phyloP scores from a whole-genome alignment of 2,797 vertebrate genomes.

The Anguilla megastoma region DNA sequence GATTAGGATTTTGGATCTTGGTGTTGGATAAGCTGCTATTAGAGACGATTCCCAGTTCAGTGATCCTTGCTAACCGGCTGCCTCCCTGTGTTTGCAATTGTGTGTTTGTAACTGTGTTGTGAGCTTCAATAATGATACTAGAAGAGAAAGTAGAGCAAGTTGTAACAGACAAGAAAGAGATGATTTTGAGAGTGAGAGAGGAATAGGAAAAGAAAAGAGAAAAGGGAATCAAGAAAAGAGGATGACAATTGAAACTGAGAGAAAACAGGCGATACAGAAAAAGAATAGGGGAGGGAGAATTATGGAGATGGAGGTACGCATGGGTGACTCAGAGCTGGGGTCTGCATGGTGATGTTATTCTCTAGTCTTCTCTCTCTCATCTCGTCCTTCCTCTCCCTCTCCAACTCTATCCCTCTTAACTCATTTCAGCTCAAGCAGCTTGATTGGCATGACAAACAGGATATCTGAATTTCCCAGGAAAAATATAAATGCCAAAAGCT shows the following conservation, averaged over 20 bases:
- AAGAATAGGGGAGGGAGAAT: not conserved
- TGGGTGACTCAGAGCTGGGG: constrained; percentile 41
- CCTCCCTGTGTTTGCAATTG: not conserved
- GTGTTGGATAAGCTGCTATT: not conserved
- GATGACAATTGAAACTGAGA: constrained; percentile 1
- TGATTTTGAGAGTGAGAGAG: not conserved
- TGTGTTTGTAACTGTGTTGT: not conserved
- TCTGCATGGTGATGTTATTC: constrained; percentile 31
- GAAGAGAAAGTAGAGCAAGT: not conserved
- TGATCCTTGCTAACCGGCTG: not conserved
- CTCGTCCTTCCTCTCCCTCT: not conserved
- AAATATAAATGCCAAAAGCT: not conserved
- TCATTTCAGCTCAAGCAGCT: constrained; percentile 1
- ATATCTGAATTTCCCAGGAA: constrained; percentile 2
- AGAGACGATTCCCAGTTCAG: not conserved
- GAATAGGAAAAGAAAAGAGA: not conserved
- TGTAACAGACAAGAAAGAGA: not conserved
- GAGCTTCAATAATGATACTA: not conserved
- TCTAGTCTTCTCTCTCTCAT: not conserved
- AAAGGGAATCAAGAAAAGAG: not conserved
- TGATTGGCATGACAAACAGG: constrained; percentile 16
- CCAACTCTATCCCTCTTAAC: not conserved
- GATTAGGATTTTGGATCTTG: not conserved
- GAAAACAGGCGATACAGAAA: constrained; percentile 11
- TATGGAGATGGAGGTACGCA: constrained; percentile 41